Evolutionary conservation across 2,113 vertebrate genomes (phyloP).

Genomic region (Coptodon bakossiorum): DNA sequence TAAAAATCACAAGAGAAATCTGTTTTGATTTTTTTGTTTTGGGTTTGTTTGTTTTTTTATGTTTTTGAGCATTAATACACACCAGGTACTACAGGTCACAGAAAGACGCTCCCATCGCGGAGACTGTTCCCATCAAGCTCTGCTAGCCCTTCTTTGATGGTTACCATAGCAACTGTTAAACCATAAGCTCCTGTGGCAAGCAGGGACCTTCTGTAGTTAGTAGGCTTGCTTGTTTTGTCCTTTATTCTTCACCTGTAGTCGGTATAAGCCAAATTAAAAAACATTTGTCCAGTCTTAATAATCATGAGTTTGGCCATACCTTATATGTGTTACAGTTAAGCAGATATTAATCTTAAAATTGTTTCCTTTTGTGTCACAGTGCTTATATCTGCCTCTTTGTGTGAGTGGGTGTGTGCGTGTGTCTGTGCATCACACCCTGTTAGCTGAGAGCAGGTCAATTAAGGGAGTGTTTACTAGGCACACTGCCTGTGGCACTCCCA

Average conservation of each 20-base stretch:
- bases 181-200: slow-evolving; percentile 18
- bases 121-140: background rate
- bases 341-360: background rate
- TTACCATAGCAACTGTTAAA: slow-evolving; percentile 55
- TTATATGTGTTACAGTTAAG: background rate
- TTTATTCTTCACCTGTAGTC: background rate
- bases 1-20: background rate
- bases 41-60: rapidly evolving
- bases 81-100: slow-evolving; percentile 21
- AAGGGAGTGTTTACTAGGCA: slow-evolving; percentile 41
- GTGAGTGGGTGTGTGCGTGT: background rate
- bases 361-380: background rate
- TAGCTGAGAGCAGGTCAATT: slow-evolving; percentile 39
- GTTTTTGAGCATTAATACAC: background rate
- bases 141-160: slow-evolving; percentile 15
- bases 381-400: background rate
- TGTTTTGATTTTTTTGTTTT: background rate
- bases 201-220: background rate
- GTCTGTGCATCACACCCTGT: background rate
- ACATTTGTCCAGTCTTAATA: background rate
- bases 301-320: background rate
- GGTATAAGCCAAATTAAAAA: background rate
- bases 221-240: background rate
- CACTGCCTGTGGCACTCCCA: slow-evolving; percentile 37
- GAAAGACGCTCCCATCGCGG: background rate